These are phyloP conservation scores for Phylloscopus trochiloides DNA, from an alignment of 2,113 vertebrate species.

Conservation along the genomic window DNA sequence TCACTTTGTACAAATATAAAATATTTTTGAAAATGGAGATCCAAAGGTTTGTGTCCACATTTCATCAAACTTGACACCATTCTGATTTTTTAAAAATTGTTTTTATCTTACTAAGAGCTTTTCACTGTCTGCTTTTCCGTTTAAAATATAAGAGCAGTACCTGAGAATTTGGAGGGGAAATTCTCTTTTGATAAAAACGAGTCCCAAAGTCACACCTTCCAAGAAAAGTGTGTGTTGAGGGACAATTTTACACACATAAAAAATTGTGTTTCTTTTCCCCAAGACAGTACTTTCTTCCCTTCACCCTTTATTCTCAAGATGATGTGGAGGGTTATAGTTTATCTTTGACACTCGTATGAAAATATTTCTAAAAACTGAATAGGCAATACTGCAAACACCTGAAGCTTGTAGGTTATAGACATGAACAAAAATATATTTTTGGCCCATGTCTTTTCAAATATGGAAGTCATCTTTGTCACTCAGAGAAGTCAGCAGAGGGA, in stretches of 20 bases:
- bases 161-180: background rate
- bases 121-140: background rate
- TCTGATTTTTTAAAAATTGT: background rate
- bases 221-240: background rate
- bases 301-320: background rate
- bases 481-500: background rate
- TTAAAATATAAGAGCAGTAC: background rate
- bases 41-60: background rate
- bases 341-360: background rate
- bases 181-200: background rate
- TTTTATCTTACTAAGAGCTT: background rate
- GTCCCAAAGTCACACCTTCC: background rate
- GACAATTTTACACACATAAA: background rate
- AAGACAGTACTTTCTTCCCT: background rate
- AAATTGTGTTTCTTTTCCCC: background rate
- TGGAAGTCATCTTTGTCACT: background rate
- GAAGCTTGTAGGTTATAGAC: background rate
- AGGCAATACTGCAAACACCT: background rate
- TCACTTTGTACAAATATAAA: background rate
- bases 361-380: background rate
- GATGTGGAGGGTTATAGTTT: background rate
- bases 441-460: background rate
- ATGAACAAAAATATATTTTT: background rate
- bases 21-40: fast-evolving
- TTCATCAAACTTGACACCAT: background rate